These are phyloP conservation scores for Lithophane ornitopus DNA, from an alignment of 2,888 invertebrate genomes.

Conservation along the genomic window DNA sequence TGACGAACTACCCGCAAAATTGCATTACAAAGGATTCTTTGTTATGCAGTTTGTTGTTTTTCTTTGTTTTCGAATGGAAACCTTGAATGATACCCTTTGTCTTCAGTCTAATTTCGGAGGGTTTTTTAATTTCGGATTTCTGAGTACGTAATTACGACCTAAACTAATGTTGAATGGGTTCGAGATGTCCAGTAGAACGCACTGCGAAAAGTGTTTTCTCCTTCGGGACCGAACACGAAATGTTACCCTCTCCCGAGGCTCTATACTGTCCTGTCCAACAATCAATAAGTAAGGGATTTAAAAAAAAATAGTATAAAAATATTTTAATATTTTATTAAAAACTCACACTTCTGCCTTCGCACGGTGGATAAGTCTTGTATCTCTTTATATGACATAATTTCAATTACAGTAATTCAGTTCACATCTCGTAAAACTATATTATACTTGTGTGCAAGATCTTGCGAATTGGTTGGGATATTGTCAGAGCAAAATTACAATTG, in stretches of 20 bases:
- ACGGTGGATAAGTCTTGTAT: conserved; percentile 88
- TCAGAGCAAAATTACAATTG: conserved; percentile 47
- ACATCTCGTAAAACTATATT: conserved; percentile 60
- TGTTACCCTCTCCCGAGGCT: neutral
- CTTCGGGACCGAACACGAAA: neutral
- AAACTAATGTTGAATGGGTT: neutral
- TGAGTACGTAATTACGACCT: neutral
- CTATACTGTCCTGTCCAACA: neutral
- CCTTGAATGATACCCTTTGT: neutral
- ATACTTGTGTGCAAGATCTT: conserved; percentile 65
- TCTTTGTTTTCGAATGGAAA: neutral
- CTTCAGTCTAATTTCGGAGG: neutral
- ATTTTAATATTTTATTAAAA: conserved; percentile 81
- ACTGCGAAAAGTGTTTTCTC: neutral
- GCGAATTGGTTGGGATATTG: conserved; percentile 43
- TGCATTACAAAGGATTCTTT: neutral
- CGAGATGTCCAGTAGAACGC: neutral
- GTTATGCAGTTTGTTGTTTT: neutral
- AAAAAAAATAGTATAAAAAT: conserved; percentile 18
- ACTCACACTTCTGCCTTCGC: conserved; percentile 78
- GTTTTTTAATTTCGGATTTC: neutral
- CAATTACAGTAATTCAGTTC: conserved; percentile 64
- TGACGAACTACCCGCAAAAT: conserved; percentile 1
- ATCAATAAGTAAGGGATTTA: neutral
- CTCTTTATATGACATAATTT: conserved; percentile 81